A percentile compares a stretch with the other conserved stretches of the same genome.
These are phyloP conservation scores for Bombus consobrinus DNA, from an alignment of 1,140 invertebrate species.

Conservation along the genomic window DNA sequence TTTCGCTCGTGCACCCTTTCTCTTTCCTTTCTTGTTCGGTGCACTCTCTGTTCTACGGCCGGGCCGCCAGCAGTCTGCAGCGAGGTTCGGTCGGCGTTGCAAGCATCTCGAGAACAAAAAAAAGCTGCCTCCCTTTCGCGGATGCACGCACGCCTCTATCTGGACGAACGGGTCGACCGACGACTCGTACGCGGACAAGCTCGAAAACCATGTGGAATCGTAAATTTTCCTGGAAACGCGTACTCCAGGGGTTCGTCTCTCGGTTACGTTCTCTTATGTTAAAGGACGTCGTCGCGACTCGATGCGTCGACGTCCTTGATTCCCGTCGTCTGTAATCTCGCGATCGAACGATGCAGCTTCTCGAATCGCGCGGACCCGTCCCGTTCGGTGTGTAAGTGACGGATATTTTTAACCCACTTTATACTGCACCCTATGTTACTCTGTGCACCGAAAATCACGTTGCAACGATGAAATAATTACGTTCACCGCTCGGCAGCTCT, in stretches of 20 bases:
- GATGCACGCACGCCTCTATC: conserved; percentile 1
- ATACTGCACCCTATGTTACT: neutral
- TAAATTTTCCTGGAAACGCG: neutral
- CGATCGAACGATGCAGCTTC: conserved; percentile 2
- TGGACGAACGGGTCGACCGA: neutral
- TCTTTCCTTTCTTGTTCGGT: conserved; percentile 41
- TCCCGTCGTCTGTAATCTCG: neutral
- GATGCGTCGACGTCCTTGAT: neutral
- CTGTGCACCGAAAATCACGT: neutral
- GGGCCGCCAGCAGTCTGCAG: conserved; percentile 69
- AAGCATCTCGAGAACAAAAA: conserved; percentile 23
- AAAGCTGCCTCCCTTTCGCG: neutral
- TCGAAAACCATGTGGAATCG: neutral
- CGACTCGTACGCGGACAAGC: neutral
- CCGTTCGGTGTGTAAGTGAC: neutral
- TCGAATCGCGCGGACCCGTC: neutral
- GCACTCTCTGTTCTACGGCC: conserved; percentile 38
- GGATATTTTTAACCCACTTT: neutral
- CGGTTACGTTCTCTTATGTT: neutral
- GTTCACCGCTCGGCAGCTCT: neutral
- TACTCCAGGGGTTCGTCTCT: neutral
- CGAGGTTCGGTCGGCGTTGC: conserved; percentile 60
- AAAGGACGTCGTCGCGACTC: neutral
- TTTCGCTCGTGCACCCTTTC: conserved; percentile 38
- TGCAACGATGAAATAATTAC: conserved; percentile 4